These are phyloP conservation scores for Prinia subflava DNA, from an alignment of 2,113 vertebrate genomes.

Conservation along the genomic window DNA sequence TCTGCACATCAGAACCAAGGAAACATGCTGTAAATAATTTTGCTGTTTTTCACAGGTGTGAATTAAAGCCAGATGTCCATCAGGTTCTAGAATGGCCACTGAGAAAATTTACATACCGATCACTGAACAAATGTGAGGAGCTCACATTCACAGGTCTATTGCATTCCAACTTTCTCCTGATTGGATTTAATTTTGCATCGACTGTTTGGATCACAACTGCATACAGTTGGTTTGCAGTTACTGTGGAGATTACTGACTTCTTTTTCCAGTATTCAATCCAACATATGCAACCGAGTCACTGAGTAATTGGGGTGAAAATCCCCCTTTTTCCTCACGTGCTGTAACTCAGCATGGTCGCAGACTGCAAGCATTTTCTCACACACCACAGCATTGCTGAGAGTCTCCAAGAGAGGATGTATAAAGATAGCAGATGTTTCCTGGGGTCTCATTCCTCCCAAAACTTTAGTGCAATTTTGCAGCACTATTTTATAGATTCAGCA, in stretches of 20 bases:
- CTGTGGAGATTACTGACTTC: slow-evolving; percentile 70
- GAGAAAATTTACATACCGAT: slow-evolving; percentile 24
- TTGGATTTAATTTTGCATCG: slow-evolving; percentile 39
- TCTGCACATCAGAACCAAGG: slow-evolving; percentile 53
- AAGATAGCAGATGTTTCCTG: slow-evolving; percentile 68
- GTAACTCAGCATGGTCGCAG: slow-evolving; percentile 67
- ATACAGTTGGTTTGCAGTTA: slow-evolving; percentile 61
- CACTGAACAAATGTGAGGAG: slow-evolving; percentile 43
- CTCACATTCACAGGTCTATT: slow-evolving; percentile 50
- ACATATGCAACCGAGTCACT: slow-evolving; percentile 71
- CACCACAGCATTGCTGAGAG: slow-evolving; percentile 57
- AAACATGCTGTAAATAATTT: slow-evolving; percentile 45
- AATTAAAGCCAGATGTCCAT: slow-evolving; percentile 57
- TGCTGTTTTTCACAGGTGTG: slow-evolving; percentile 41
- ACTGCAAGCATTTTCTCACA: slow-evolving; percentile 58
- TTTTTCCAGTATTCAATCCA: slow-evolving; percentile 72
- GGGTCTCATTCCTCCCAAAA: slow-evolving; percentile 69
- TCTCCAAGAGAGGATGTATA: slow-evolving; percentile 69
- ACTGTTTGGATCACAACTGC: slow-evolving; percentile 63
- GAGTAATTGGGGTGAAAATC: slow-evolving; percentile 52
- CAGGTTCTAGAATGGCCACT: slow-evolving; percentile 54
- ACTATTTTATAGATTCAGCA: slow-evolving; percentile 50
- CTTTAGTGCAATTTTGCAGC: slow-evolving; percentile 59
- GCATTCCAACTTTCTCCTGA: slow-evolving; percentile 48
- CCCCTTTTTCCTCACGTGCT: slow-evolving; percentile 64